A percentile compares a stretch with the other conserved stretches of the same genome.
phyloP scores from a whole-genome alignment of 2,888 invertebrate genomes.

The Apoda limacodes region DNA sequence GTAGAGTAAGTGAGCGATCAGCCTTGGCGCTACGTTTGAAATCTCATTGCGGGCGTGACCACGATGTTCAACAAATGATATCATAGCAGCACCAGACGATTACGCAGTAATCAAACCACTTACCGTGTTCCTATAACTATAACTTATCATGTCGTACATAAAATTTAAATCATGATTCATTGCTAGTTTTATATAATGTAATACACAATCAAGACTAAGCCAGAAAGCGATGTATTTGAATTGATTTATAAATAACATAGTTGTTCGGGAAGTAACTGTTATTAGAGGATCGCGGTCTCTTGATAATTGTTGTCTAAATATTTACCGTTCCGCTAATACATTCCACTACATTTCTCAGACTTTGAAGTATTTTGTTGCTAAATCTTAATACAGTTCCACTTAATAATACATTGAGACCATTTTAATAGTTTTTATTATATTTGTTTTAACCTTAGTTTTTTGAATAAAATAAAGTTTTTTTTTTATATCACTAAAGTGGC shows the following conservation, averaged over 20 bases:
- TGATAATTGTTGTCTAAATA: slow-evolving; percentile 63
- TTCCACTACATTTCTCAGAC: slow-evolving; percentile 35
- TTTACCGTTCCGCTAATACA: slow-evolving; percentile 47
- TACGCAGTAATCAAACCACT: slow-evolving; percentile 52
- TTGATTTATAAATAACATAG: too few species aligned
- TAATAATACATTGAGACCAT: too few species aligned
- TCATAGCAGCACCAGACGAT: slow-evolving; percentile 50
- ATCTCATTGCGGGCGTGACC: slow-evolving; percentile 43
- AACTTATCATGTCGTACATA: too few species aligned
- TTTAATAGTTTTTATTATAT: too few species aligned
- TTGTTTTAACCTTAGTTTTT: too few species aligned
- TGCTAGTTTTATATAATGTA: slow-evolving; percentile 22
- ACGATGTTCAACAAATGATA: slow-evolving; percentile 54
- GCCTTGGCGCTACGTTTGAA: slow-evolving; percentile 39
- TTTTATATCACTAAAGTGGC: too few species aligned
- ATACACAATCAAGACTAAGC: too few species aligned
- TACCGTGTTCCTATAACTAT: too few species aligned
- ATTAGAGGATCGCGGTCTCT: slow-evolving; percentile 42
- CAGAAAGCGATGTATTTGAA: slow-evolving; percentile 23
- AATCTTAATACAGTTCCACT: too few species aligned
- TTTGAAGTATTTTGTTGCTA: slow-evolving; percentile 32
- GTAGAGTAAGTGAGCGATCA: too few species aligned
- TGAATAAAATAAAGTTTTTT: too few species aligned
- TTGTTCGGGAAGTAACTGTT: slow-evolving; percentile 32
- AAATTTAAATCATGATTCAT: too few species aligned